Evolutionary conservation across 1,140 invertebrate genomes (phyloP).

Genomic region (Gryllus bimaculatus): DNA sequence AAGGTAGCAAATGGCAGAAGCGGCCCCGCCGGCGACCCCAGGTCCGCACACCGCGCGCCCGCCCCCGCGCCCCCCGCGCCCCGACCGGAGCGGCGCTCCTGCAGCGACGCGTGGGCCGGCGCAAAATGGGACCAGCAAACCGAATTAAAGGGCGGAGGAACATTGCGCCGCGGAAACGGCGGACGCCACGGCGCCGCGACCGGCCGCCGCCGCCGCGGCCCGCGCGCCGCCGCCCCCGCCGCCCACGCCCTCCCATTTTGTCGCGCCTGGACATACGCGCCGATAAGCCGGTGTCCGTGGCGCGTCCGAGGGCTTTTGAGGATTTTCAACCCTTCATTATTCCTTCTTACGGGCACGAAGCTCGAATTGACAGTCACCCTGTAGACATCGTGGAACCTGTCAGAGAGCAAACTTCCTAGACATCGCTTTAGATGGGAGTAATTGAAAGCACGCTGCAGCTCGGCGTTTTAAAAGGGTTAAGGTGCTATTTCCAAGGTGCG

Average conservation of each 20-base stretch:
- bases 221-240: no score
- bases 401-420: background rate
- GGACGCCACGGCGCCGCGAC: background rate
- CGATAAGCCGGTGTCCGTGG: background rate
- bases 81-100: background rate
- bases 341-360: background rate
- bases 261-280: background rate
- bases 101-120: background rate
- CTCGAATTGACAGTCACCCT: background rate
- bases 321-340: background rate
- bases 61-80: no score
- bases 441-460: background rate
- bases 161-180: background rate
- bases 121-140: background rate
- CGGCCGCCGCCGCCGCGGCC: no score
- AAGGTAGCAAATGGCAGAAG: slow-evolving; percentile 1
- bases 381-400: background rate
- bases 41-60: no score
- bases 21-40: background rate
- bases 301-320: background rate
- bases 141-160: background rate
- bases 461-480: slow-evolving; percentile 4
- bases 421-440: slow-evolving; percentile 1
- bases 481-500: slow-evolving; percentile 2
- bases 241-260: background rate